Base-by-base conservation (phyloP, 1,140 invertebrate species). In the Antheraea pernyi region DNA sequence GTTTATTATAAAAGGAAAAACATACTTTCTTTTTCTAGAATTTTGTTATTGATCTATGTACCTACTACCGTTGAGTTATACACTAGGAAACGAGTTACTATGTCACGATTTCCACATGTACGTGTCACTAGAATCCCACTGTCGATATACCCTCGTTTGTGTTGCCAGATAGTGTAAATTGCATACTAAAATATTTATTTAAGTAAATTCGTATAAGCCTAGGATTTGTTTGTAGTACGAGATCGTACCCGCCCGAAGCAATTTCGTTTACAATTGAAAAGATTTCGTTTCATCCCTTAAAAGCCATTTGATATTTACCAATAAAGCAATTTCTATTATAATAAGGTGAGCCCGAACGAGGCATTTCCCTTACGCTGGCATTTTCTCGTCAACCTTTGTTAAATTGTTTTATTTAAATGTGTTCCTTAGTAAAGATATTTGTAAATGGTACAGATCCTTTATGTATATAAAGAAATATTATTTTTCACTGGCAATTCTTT, bases 271-370 rank as follows among this genome's bases (percentile, higher is more conserved):
- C 46, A 53, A 53, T 53, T 53, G 46, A 53, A 53, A 53, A 53
- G 46, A 53, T 53, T 53, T 16, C 46, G 46, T 53, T 53, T 53
- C 46, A 53, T 53, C 46, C 46, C 16, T 53, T 53, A 53, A 53
- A 53, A 53, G 46, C 46, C 46, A n/a, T 53, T 53, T 53, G 46
- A 53, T 53, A 53, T 53, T 53, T 53, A 53, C 46, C 46, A 53
- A 53, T 53, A 53, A 53, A 53, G 46, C 46, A 53, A 53, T 53
- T 53, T 53, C 46, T 53, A 53, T 53, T 53, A 53, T 53, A 53
- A 53, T 53, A 53, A 53, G 46, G 46, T 53, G 16, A 16, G 11
- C 16, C 11, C 13, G 16, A 16, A 6, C 46, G 11, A n/a, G 16
- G 46, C 16, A 16, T 13, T 53, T n/a, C 46, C 46, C 16, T 53